Base-by-base conservation (phyloP, 2,113 vertebrate species). In the Rhinolophus sinicus region DNA sequence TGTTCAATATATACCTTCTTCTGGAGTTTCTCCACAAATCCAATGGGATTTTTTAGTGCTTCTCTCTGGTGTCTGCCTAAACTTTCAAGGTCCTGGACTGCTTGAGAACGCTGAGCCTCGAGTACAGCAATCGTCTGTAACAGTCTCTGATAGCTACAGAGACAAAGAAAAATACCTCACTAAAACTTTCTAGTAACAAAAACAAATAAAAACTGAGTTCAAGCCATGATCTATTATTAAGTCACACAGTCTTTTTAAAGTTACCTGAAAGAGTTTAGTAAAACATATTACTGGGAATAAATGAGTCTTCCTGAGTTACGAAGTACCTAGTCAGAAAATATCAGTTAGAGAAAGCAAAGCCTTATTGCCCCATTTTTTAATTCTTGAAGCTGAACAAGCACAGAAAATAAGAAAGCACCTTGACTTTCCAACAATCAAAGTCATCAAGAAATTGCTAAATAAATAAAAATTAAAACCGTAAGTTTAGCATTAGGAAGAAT, bases 91-190 rank as follows among this genome's bases (percentile, higher is more conserved):
- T 99, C 99, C 98, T 99, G 99, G 97, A 99, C 99, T 98, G 99
- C 99, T 99, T 99, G 99, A 73, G 99, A 99, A 84, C 99, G 99
- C 97, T 99, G 99, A 97, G 99, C 99, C 98, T 99, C 99, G 10
- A 99, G 99, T 60, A 99, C 99, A 58, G 99, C 99, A 96, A 99
- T 99, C 96, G 99, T 99, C 99, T 99, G 99, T 98, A 99, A 99
- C 97, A 99, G 99, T 98, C 99, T 99, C 99, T 99, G 99, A 98
- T 99, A 99, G 99, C 99, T 99, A 99, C 98, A 98, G 98, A 98
- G 97, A 98, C 76, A 98, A 98, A 98, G 97, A 98, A 90, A 98
- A 97, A 97, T 10, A 97, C 40, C 98, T 99, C 98, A 98, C 98
- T 98, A 97, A 81, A 96, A 78, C 89, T 94, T 96, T 95, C 97